These are phyloP conservation scores for Phymatocera aterrima DNA, from an alignment of 2,888 invertebrate species.

Conservation along the genomic window DNA sequence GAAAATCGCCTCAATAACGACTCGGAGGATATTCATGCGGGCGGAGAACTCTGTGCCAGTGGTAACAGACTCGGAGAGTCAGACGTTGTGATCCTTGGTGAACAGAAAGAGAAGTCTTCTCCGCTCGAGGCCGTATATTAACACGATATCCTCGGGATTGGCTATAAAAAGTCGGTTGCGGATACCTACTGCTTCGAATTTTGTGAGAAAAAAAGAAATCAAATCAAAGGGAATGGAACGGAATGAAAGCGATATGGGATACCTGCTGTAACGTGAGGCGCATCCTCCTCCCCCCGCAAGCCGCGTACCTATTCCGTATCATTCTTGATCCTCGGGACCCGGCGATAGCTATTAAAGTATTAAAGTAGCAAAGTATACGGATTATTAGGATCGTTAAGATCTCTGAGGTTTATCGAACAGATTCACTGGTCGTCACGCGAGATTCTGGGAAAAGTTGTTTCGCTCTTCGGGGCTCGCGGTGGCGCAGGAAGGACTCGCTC, in stretches of 20 bases:
- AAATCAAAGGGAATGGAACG: background rate
- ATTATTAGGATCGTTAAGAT: slow-evolving; percentile 43
- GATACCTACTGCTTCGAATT: slow-evolving; percentile 16
- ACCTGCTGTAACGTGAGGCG: too few relatives aligned
- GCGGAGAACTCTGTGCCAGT: background rate
- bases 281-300: background rate
- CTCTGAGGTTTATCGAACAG: slow-evolving; percentile 62
- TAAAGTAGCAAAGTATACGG: slow-evolving; percentile 43
- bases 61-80: background rate
- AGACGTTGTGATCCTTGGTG: background rate
- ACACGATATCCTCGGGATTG: slow-evolving; percentile 1
- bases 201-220: background rate
- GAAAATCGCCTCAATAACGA: background rate
- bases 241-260: slow-evolving; percentile 9
- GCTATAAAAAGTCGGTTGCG: background rate
- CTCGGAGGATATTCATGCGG: background rate
- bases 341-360: slow-evolving; percentile 40
- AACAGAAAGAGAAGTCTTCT: too few relatives aligned
- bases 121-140: background rate
- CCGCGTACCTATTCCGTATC: too few relatives aligned
- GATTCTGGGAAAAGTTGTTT: slow-evolving; percentile 73
- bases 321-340: slow-evolving; percentile 13
- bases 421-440: slow-evolving; percentile 72
- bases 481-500: background rate
- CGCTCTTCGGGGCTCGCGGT: slow-evolving; percentile 59